Evolutionary conservation across 2,888 invertebrate genomes (phyloP).

Genomic region (Heliconius sara): DNA sequence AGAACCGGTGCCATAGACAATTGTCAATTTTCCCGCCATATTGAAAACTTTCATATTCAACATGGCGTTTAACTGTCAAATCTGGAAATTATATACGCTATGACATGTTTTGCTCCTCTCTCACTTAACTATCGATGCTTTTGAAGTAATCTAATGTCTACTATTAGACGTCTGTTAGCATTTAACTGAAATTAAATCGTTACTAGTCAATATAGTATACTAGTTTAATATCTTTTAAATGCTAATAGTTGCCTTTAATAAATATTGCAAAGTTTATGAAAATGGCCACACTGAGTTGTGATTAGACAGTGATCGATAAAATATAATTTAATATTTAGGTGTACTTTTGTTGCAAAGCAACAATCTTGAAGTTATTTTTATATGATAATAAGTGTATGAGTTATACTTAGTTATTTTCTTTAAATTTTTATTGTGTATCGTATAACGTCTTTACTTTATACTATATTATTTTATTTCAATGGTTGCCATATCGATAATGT

Average conservation of each 20-base stretch:
- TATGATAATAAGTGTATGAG: constrained; percentile 14
- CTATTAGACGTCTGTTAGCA: not conserved
- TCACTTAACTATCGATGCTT: constrained; percentile 2
- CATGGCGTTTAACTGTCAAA: constrained; percentile 1
- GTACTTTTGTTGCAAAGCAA: constrained; percentile 44
- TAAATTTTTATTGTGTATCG: constrained; percentile 19
- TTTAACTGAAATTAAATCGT: not conserved
- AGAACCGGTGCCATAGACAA: constrained; percentile 84
- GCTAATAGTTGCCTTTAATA: not conserved
- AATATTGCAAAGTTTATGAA: constrained; percentile 3
- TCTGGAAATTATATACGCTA: not conserved
- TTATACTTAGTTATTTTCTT: constrained; percentile 24
- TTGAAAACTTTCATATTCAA: constrained; percentile 22
- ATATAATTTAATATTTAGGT: constrained; percentile 51
- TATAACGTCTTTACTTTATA: constrained; percentile 24
- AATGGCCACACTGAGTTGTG: constrained; percentile 55
- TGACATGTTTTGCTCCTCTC: constrained; percentile 23
- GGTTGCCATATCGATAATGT: constrained; percentile 70
- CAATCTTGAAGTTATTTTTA: constrained; percentile 31
- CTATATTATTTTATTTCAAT: constrained; percentile 45
- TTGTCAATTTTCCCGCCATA: constrained; percentile 53
- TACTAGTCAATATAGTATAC: not conserved
- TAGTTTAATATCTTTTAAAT: not conserved
- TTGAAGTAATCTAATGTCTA: too few relatives aligned
- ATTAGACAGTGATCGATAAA: constrained; percentile 63